A percentile compares a stretch with the other conserved stretches of the same genome.
Conservation (phyloP, 2,797 vertebrate genomes). For the Sebastes hubbsi region DNA sequence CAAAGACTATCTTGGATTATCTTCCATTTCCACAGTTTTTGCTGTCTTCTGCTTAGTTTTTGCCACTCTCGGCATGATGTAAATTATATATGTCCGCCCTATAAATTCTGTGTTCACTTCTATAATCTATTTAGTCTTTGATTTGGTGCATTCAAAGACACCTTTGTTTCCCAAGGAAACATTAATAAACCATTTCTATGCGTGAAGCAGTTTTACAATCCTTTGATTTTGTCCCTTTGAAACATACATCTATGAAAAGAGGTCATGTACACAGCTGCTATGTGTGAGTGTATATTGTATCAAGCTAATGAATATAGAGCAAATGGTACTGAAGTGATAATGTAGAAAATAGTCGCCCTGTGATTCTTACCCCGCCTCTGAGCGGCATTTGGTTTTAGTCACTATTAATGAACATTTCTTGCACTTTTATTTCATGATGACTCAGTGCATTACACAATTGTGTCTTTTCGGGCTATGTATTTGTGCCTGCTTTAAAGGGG, state of each 20-base stretch:
- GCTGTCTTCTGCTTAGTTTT: background rate
- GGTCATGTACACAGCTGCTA: conserved; percentile 67
- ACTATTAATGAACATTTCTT: conserved; percentile 48
- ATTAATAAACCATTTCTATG: conserved; percentile 70
- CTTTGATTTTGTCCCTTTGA: conserved; percentile 79
- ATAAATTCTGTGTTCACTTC: conserved; percentile 50
- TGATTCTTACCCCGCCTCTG: conserved; percentile 43
- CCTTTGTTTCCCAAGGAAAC: conserved; percentile 75
- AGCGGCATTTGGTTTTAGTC: conserved; percentile 52
- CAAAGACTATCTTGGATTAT: background rate
- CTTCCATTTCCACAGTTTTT: background rate
- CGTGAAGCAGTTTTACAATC: conserved; percentile 63
- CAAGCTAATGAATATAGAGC: conserved; percentile 64
- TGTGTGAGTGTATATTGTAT: conserved; percentile 32
- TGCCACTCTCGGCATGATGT: conserved; percentile 11
- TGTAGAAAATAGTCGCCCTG: conserved; percentile 60
- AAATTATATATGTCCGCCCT: conserved; percentile 60
- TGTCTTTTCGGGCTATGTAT: background rate
- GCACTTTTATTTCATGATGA: conserved; percentile 30
- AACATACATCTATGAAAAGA: conserved; percentile 66
- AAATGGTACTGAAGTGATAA: conserved; percentile 65
- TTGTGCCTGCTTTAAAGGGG: background rate
- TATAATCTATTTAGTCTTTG: conserved; percentile 71
- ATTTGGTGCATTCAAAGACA: conserved; percentile 74
- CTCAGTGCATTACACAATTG: conserved; percentile 17